phyloP scores from a whole-genome alignment of 2,113 vertebrate genomes.

The Myotis brandtii region DNA sequence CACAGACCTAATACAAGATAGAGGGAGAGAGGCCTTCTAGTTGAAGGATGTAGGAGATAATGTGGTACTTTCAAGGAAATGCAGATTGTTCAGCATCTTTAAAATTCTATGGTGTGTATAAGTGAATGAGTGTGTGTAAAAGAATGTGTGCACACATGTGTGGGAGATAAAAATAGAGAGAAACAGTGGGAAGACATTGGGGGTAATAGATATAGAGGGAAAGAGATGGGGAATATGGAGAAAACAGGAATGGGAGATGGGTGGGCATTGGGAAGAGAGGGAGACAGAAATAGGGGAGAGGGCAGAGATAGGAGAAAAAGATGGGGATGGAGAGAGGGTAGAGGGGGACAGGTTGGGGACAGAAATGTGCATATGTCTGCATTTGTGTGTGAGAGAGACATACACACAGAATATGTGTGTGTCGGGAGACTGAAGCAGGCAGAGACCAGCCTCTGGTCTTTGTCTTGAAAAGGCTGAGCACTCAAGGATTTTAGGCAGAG shows the following conservation, averaged over 20 bases:
- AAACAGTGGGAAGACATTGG: not conserved
- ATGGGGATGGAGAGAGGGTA: not conserved
- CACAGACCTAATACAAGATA: slow-evolving; percentile 33
- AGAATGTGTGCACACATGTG: rapidly evolving
- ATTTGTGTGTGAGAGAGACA: not conserved
- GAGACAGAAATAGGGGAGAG: not conserved
- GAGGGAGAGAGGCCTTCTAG: not conserved
- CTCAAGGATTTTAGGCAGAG: not conserved
- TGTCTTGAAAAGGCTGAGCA: not conserved
- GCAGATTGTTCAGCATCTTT: not conserved
- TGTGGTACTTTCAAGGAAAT: not conserved
- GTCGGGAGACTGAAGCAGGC: not conserved
- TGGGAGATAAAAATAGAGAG: not conserved
- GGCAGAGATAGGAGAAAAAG: not conserved
- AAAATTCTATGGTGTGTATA: not conserved
- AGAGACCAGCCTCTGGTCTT: not conserved
- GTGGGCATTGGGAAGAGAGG: not conserved
- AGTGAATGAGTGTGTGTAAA: not conserved
- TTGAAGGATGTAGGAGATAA: not conserved
- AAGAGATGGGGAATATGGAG: not conserved
- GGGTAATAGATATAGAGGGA: not conserved
- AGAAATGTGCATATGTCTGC: not conserved
- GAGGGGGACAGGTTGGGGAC: not conserved
- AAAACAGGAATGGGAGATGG: not conserved
- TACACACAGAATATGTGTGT: not conserved